These are phyloP conservation scores for Drosophila suboccidentalis DNA, from an alignment of 2,888 invertebrate species.

Conservation along the genomic window DNA sequence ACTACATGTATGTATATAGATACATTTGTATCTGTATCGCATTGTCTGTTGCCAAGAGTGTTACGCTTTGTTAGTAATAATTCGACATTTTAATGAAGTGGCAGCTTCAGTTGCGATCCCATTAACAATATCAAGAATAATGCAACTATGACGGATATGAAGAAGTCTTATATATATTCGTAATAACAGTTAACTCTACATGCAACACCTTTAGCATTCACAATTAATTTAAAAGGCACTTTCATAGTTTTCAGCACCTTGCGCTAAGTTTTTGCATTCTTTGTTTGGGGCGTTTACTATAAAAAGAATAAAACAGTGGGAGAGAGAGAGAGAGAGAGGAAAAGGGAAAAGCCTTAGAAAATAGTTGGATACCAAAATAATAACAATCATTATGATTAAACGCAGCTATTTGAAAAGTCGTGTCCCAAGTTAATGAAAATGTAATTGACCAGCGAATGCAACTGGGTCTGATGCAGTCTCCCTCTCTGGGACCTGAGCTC, in stretches of 20 bases:
- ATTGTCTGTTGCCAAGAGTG: slow-evolving; percentile 63
- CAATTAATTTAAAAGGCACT: slow-evolving; percentile 66
- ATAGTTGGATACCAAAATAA: slow-evolving; percentile 65
- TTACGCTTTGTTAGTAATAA: slow-evolving; percentile 65
- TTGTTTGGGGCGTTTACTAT: slow-evolving; percentile 42
- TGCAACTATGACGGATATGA: neutral
- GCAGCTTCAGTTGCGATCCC: slow-evolving; percentile 29
- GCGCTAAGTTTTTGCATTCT: slow-evolving; percentile 44
- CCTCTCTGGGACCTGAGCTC: slow-evolving; percentile 5
- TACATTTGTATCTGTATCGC: slow-evolving; percentile 13
- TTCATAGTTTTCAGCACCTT: slow-evolving; percentile 74
- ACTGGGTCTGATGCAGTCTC: slow-evolving; percentile 60
- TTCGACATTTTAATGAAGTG: slow-evolving; percentile 49
- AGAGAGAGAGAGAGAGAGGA: neutral
- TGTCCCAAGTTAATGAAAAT: slow-evolving; percentile 86
- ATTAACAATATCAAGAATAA: slow-evolving; percentile 27
- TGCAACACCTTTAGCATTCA: slow-evolving; percentile 42
- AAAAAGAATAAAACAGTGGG: slow-evolving; percentile 25
- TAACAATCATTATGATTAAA: slow-evolving; percentile 86
- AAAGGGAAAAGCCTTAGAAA: slow-evolving; percentile 56
- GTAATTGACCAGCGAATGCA: slow-evolving; percentile 85
- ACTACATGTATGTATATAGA: slow-evolving; percentile 6
- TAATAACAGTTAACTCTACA: slow-evolving; percentile 39
- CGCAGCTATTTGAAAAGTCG: slow-evolving; percentile 85
- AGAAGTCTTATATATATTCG: slow-evolving; percentile 15